These are phyloP conservation scores for Podotricha telesiphe DNA, from an alignment of 2,888 invertebrate genomes.

Conservation along the genomic window DNA sequence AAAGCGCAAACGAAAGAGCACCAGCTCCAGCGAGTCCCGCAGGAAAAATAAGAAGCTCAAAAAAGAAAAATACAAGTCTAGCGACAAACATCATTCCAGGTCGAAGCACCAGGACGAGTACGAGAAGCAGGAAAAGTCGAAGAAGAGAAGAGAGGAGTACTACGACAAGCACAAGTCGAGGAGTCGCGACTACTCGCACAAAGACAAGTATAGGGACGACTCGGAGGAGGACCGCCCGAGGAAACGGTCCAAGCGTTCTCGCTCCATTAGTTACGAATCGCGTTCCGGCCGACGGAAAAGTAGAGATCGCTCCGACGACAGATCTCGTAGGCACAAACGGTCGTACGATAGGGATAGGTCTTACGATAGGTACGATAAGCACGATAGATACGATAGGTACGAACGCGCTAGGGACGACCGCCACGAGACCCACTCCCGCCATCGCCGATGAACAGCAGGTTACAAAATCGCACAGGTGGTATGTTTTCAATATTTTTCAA, in stretches of 20 bases:
- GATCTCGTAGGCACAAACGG: slow-evolving; percentile 58
- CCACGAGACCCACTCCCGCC: slow-evolving; percentile 67
- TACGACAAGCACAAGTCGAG: slow-evolving; percentile 65
- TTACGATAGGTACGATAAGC: slow-evolving; percentile 58
- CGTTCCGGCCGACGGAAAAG: slow-evolving; percentile 57
- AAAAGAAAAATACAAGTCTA: slow-evolving; percentile 57
- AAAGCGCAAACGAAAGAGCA: slow-evolving; percentile 68
- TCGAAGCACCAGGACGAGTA: slow-evolving; percentile 63
- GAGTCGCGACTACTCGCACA: slow-evolving; percentile 62
- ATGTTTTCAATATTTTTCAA: slow-evolving; percentile 52
- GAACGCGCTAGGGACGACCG: slow-evolving; percentile 76
- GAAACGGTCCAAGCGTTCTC: slow-evolving; percentile 67
- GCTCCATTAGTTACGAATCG: slow-evolving; percentile 68
- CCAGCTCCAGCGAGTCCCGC: slow-evolving; percentile 63
- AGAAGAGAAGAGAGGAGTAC: slow-evolving; percentile 61
- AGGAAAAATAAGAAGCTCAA: slow-evolving; percentile 65
- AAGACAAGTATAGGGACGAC: slow-evolving; percentile 69
- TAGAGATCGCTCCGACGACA: slow-evolving; percentile 59
- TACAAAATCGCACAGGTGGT: slow-evolving; percentile 72
- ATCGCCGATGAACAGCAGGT: slow-evolving; percentile 78
- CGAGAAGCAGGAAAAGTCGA: slow-evolving; percentile 59
- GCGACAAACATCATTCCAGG: slow-evolving; percentile 59
- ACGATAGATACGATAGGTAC: slow-evolving; percentile 74
- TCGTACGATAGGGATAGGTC: slow-evolving; percentile 62
- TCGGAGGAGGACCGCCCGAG: slow-evolving; percentile 68